Evolutionary conservation across 2,113 vertebrate species (phyloP), one percentile per base, ranked within the genome.

Genomic region (Heloderma charlesbogerti): DNA sequence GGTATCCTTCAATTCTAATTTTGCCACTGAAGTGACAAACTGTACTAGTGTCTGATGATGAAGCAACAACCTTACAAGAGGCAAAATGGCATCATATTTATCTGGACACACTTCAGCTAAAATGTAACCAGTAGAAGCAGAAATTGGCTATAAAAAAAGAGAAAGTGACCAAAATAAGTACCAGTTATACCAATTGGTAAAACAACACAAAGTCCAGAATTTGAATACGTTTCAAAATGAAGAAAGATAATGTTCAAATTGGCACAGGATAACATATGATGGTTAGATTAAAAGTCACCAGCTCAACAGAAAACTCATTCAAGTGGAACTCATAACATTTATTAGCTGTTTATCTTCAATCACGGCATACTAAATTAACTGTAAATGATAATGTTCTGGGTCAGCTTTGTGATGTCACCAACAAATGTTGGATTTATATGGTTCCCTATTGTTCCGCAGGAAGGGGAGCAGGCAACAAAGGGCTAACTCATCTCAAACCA

Each of bases 61-160:
- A 75, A 99, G 98, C 94, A 99, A 96, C 85, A 99, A 97, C 83
- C 99, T 98, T 10, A 99, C 99, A 79, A 98, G 97, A 22, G 99
- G 99, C 93, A 99, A 97, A 90, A 99, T 97, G 4, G 98, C 98
- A 92, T 99, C 98, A 0, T 97, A 98, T 93, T 99, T 98, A 96
- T 99, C 99, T 94, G 98, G 97, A 96, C 98, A 99, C 86, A 99
- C 98, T 95, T 99, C 99, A 91, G 98, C 98, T 96, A 99, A 95
- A 96, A 99, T 98, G 96, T 99, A 99, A 85, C 98, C 99, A 95
- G 98, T 98, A 88, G 99, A 99, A 25, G 99, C 98, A 67, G 99
- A 99, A 96, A 99, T 97, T 0, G 99, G 99, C 99, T 99, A 96
- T 54, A 91, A 93, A 48, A n/a, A 95, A 27, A 67, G 4, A 6